phyloP scores from a whole-genome alignment of 1,140 invertebrate species.

The Pygmarrhopalites habei region DNA sequence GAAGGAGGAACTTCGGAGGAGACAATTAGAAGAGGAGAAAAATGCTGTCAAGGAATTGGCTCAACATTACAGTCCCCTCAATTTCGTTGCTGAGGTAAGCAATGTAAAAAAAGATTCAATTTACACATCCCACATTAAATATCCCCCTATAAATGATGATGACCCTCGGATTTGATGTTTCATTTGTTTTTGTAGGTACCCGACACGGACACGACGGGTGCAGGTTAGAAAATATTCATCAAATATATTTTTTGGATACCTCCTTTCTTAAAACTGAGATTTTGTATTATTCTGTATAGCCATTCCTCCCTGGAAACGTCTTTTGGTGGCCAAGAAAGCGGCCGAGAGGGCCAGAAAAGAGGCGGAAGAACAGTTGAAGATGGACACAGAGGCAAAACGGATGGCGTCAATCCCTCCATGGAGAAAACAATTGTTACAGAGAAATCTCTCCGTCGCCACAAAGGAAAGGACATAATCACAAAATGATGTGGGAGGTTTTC shows the following conservation, averaged over 20 bases:
- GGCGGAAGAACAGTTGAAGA: slow-evolving; percentile 62
- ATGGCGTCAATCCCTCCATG: slow-evolving; percentile 81
- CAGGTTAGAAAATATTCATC: slow-evolving; percentile 47
- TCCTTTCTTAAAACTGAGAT: too few relatives aligned
- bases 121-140: not conserved
- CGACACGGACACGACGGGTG: slow-evolving; percentile 83
- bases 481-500: too few relatives aligned
- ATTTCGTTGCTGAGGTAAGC: slow-evolving; percentile 36
- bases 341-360: slow-evolving; percentile 85
- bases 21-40: slow-evolving; percentile 36
- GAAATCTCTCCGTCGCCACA: too few relatives aligned
- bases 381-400: slow-evolving; percentile 75
- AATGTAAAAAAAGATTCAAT: not conserved
- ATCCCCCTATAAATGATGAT: not conserved
- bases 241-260: too few relatives aligned
- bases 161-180: not conserved
- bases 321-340: slow-evolving; percentile 69
- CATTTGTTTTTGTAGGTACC: slow-evolving; percentile 59
- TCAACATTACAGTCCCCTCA: slow-evolving; percentile 32
- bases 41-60: slow-evolving; percentile 33
- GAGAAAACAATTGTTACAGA: slow-evolving; percentile 79
- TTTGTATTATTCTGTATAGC: too few relatives aligned
- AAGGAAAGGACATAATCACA: too few relatives aligned
- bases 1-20: slow-evolving; percentile 36
- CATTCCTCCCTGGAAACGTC: slow-evolving; percentile 74